These are phyloP conservation scores for Eueides isabella DNA, from an alignment of 1,140 invertebrate genomes.

Conservation along the genomic window DNA sequence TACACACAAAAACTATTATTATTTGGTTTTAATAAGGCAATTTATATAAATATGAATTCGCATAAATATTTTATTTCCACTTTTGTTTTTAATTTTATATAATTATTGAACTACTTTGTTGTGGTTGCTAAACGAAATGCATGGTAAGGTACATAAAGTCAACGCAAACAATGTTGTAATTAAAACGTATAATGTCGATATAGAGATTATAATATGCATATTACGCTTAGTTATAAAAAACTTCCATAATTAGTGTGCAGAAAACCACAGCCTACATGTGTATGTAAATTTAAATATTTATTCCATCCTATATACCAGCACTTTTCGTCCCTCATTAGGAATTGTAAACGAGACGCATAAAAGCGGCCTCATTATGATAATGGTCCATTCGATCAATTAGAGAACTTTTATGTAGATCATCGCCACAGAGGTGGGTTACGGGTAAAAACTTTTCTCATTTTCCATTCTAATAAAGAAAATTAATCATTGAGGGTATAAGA, in stretches of 20 bases:
- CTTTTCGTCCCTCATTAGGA: neutral
- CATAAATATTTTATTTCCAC: too few relatives aligned
- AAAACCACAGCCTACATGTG: neutral
- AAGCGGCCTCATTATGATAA: slow-evolving; percentile 21
- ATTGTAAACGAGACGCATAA: slow-evolving; percentile 10
- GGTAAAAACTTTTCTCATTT: slow-evolving; percentile 13
- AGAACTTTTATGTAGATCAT: slow-evolving; percentile 9
- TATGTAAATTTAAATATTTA: slow-evolving; percentile 3
- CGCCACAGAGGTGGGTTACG: neutral
- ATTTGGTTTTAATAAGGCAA: too few relatives aligned
- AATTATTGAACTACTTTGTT: neutral
- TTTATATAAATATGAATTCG: too few relatives aligned
- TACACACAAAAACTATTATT: too few relatives aligned
- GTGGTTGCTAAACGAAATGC: too few relatives aligned
- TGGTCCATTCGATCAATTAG: slow-evolving; percentile 16
- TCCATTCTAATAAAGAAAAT: slow-evolving; percentile 17
- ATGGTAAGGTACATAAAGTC: too few relatives aligned
- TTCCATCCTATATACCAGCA: neutral
- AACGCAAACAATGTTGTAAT: too few relatives aligned
- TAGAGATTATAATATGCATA: too few relatives aligned
- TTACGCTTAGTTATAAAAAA: neutral
- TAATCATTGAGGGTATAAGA: neutral
- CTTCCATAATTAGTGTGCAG: neutral
- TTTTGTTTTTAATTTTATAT: too few relatives aligned
- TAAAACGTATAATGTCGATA: too few relatives aligned